A percentile compares a stretch with the other conserved stretches of the same genome.
Evolutionary conservation across 2,888 invertebrate genomes (phyloP).

Genomic region (Dicyrtoma fusca): DNA sequence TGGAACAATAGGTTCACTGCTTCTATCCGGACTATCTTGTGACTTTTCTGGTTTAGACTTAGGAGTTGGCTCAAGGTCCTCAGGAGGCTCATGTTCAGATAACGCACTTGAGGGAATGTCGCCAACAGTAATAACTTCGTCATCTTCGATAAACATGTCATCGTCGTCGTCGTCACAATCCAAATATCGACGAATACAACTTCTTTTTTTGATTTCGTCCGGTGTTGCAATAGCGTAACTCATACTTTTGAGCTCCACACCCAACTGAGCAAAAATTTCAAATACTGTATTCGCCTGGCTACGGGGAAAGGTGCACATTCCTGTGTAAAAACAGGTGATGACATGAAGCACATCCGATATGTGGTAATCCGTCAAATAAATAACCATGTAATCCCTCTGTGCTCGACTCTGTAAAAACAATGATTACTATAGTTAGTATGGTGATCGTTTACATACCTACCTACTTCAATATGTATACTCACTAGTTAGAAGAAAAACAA

Average conservation of each 20-base stretch:
- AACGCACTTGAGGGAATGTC: neutral
- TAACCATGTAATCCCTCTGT: neutral
- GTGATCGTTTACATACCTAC: no score
- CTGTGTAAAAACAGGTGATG: constrained; percentile 11
- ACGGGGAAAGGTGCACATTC: constrained; percentile 1
- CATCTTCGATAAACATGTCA: constrained; percentile 10
- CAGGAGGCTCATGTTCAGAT: no score
- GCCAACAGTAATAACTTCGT: neutral
- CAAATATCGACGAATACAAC: constrained; percentile 12
- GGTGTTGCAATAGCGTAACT: neutral
- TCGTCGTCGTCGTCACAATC: constrained; percentile 20
- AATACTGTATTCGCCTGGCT: neutral
- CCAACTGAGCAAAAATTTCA: constrained; percentile 24
- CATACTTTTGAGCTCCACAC: neutral
- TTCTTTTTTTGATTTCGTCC: neutral
- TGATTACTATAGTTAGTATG: no score
- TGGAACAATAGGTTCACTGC: no score
- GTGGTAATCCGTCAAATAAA: constrained; percentile 19
- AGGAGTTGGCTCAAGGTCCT: no score
- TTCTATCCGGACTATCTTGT: no score
- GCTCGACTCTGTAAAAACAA: constrained; percentile 1
- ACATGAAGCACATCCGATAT: constrained; percentile 14
- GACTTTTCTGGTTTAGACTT: no score
- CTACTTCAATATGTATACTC: no score
- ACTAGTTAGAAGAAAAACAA: no score